Percentiles rank a stretch among this genome's conserved stretches.
Conservation (phyloP, 2,113 vertebrate species). For the Corythaeola cristata region DNA sequence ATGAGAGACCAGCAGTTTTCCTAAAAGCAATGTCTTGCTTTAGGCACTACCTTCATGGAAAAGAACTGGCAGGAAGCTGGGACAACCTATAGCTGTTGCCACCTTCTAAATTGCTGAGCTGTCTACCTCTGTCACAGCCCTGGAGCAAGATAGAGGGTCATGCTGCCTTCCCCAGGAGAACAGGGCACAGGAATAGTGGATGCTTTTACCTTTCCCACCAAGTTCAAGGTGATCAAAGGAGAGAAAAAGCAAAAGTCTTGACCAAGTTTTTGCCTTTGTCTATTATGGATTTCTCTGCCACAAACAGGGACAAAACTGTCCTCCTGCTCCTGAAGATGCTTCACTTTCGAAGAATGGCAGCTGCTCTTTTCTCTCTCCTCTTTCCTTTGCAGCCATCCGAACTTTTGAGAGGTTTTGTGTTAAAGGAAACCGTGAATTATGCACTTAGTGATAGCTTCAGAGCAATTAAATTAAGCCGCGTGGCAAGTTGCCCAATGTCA, state of each 20-base stretch:
- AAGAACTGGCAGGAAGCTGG: not conserved
- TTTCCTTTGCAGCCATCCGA: not conserved
- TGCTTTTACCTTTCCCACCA: not conserved
- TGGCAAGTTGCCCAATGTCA: constrained; percentile 20
- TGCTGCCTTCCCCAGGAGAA: not conserved
- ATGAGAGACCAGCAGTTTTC: not conserved
- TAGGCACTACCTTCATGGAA: not conserved
- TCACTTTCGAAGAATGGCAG: not conserved
- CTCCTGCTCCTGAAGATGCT: not conserved
- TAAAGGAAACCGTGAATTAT: constrained; percentile 36
- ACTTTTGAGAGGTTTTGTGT: constrained; percentile 17
- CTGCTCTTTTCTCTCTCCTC: not conserved
- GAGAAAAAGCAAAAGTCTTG: not conserved
- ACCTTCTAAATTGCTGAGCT: not conserved
- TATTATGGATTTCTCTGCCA: not conserved
- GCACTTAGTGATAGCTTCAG: not conserved
- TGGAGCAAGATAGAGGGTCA: no score
- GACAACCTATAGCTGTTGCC: not conserved
- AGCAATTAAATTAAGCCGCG: constrained; percentile 18
- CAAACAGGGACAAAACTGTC: not conserved
- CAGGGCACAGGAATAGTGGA: not conserved
- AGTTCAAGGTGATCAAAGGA: not conserved
- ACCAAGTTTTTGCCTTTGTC: not conserved
- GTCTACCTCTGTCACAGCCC: not conserved
- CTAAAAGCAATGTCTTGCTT: not conserved